A percentile compares a stretch with the other conserved stretches of the same genome.
Evolutionary conservation across 2,888 invertebrate species (phyloP).

Genomic region (Eupithecia subfuscata): DNA sequence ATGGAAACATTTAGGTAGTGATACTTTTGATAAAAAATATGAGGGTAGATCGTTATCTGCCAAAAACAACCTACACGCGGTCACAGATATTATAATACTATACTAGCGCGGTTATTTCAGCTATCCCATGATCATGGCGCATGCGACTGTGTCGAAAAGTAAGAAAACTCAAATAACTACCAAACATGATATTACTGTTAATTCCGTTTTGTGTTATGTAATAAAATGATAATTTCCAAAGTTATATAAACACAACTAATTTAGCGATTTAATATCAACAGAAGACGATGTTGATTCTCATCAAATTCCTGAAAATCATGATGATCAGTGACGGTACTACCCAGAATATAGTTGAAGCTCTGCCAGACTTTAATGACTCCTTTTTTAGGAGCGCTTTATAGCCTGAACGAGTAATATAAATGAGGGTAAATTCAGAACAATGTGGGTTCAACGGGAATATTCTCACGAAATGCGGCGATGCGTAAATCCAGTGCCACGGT

Average conservation of each 20-base stretch:
- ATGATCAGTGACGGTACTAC: neutral
- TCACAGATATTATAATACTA: too few relatives aligned
- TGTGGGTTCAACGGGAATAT: constrained; percentile 67
- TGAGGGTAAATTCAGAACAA: constrained; percentile 72
- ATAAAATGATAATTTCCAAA: neutral
- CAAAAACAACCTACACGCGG: neutral
- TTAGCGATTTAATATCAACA: neutral
- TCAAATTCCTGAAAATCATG: neutral
- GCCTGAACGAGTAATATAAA: constrained; percentile 57
- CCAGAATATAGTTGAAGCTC: constrained; percentile 15
- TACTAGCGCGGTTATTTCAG: too few relatives aligned
- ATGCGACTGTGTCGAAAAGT: neutral
- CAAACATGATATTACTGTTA: neutral
- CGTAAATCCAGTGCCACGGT: constrained; percentile 74
- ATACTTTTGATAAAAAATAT: neutral
- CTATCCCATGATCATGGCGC: neutral
- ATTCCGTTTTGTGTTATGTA: neutral
- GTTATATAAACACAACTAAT: neutral
- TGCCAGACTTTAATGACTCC: constrained; percentile 26
- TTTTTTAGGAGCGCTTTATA: constrained; percentile 42
- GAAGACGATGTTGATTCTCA: neutral
- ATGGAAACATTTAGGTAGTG: neutral
- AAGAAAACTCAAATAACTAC: neutral
- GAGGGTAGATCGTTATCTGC: neutral
- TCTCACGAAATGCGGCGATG: constrained; percentile 77